phyloP scores from a whole-genome alignment of 2,888 invertebrate genomes.

The Osmoderma eremita region DNA sequence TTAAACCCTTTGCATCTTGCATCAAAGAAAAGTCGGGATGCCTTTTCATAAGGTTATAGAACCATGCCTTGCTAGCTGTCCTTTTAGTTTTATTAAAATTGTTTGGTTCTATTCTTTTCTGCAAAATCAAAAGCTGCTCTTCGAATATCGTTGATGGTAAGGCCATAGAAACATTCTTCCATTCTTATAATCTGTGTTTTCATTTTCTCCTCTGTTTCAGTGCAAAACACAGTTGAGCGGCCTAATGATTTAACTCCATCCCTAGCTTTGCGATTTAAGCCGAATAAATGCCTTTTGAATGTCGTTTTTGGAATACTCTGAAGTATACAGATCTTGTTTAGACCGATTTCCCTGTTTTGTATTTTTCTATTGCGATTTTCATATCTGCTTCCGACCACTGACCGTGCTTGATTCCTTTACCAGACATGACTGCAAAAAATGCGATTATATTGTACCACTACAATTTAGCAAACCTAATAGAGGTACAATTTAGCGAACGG shows the following conservation, averaged over 20 bases:
- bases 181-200: too few species aligned
- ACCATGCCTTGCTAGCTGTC: constrained; percentile 40
- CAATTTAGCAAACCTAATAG: too few species aligned
- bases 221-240: too few species aligned
- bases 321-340: not conserved
- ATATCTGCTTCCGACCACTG: not conserved
- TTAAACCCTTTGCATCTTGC: constrained; percentile 36
- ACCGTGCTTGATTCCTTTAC: constrained; percentile 1
- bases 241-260: too few species aligned
- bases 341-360: not conserved
- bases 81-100: constrained; percentile 38
- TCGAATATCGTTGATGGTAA: constrained; percentile 5
- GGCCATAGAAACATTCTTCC: constrained; percentile 41
- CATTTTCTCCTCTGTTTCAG: too few species aligned
- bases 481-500: too few species aligned
- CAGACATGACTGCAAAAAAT: too few species aligned
- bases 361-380: constrained; percentile 6
- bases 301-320: not conserved
- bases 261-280: too few species aligned
- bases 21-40: constrained; percentile 9
- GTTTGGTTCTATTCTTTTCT: constrained; percentile 31
- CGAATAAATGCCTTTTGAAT: not conserved
- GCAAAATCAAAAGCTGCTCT: constrained; percentile 43
- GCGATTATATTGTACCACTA: too few species aligned
- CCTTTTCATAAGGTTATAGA: constrained; percentile 33